phyloP scores from a whole-genome alignment of 1,140 invertebrate species.

The Pogonognathellus flavescens region DNA sequence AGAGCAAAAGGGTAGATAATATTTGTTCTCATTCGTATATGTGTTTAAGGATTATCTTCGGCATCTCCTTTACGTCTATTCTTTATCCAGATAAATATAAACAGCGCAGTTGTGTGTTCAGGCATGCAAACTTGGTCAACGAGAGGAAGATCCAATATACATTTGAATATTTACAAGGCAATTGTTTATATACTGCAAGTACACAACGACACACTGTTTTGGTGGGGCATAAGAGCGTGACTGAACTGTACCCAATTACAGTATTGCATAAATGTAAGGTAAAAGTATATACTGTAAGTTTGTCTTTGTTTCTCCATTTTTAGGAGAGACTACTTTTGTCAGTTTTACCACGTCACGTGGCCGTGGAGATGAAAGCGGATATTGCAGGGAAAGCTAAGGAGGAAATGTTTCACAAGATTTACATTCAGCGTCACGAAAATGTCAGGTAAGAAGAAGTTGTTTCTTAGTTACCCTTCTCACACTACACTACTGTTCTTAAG shows the following conservation, averaged over 20 bases:
- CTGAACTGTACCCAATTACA: neutral
- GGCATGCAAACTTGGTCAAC: too few relatives aligned
- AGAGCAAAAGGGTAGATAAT: too few relatives aligned
- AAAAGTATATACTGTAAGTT: neutral
- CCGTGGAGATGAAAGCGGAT: constrained; percentile 96
- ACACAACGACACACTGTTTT: too few relatives aligned
- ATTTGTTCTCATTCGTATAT: too few relatives aligned
- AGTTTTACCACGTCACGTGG: constrained; percentile 93
- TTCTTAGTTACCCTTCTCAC: neutral
- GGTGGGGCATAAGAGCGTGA: too few relatives aligned
- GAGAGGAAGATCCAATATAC: too few relatives aligned
- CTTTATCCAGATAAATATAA: too few relatives aligned
- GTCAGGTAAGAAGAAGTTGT: constrained; percentile 81
- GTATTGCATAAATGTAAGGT: neutral
- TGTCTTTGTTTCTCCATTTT: constrained; percentile 66
- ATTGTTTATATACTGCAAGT: too few relatives aligned
- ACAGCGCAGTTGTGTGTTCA: too few relatives aligned
- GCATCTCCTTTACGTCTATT: too few relatives aligned
- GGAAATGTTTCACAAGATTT: constrained; percentile 97
- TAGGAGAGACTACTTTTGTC: constrained; percentile 93
- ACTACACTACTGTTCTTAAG: neutral
- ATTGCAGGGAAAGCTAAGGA: constrained; percentile 91
- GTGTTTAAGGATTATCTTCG: too few relatives aligned
- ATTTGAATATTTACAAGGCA: too few relatives aligned
- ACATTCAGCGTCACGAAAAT: constrained; percentile 95